Evolutionary conservation across 1,140 invertebrate species (phyloP).

Genomic region (Aphelinus certus): DNA sequence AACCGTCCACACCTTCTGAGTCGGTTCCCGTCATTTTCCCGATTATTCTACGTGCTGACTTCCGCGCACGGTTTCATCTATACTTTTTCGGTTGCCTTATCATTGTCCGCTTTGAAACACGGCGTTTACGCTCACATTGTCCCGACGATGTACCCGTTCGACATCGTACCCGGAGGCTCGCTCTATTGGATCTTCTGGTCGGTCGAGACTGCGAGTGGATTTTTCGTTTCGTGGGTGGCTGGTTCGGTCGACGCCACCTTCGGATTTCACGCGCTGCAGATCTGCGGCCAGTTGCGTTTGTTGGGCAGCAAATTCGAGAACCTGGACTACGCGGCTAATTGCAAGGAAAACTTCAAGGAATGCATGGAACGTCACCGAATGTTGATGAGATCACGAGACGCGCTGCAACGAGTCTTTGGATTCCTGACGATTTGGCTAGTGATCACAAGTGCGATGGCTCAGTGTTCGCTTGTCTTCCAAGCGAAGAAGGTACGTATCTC

Average conservation of each 20-base stretch:
- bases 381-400: conserved; percentile 10
- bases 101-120: too few relatives aligned
- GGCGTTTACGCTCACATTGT: too few relatives aligned
- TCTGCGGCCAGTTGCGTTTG: conserved; percentile 36
- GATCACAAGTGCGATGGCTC: not conserved
- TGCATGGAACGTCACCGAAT: not conserved
- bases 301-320: not conserved
- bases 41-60: not conserved
- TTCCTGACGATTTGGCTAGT: conserved; percentile 1
- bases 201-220: not conserved
- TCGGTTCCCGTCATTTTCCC: not conserved
- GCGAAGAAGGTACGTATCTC: not conserved
- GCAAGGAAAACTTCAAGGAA: not conserved
- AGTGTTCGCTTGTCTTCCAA: conserved; percentile 3
- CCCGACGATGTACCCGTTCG: not conserved
- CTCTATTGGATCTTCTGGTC: not conserved
- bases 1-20: not conserved
- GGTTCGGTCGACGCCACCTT: conserved; percentile 45
- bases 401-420: not conserved
- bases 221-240: conserved; percentile 27
- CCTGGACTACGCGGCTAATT: not conserved
- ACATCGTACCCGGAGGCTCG: not conserved
- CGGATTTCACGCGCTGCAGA: conserved; percentile 45
- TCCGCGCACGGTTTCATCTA: not conserved
- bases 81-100: too few relatives aligned